Evolutionary conservation across 2,797 vertebrate genomes (phyloP), one percentile per base, ranked within the genome.

Genomic region (Amniataba percoides): DNA sequence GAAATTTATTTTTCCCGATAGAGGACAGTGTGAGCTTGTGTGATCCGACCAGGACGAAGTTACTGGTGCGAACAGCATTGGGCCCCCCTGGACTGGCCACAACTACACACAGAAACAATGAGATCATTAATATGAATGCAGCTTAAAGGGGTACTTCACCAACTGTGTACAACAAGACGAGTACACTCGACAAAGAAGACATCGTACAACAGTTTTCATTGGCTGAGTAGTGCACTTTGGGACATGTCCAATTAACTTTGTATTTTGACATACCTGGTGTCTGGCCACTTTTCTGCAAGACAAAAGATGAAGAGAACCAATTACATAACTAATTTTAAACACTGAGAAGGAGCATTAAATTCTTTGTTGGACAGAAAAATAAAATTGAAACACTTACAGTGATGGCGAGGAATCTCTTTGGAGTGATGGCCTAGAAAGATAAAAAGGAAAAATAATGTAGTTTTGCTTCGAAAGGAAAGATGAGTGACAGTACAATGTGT

Each of bases 351-450:
- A n/a, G n/a, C n/a, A n/a, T n/a, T n/a, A 27, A 45, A 71, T 23
- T 61, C 15, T 19, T 23, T 58, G n/a, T 7, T 40, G 8, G 2
- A 0, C 18, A 31, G 19, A 12, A 16, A 34, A 48, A 46, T 0
- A 1, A 0, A n/a, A 1, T 14, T 14, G 0, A 61, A 68, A 34
- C 53, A 94, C 97, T 97, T 93, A 99, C 97, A 5, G 96, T 96
- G 80, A 98, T 97, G 64, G 97, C 95, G 14, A 99, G 94, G 77
- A 99, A 96, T 92, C 97, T 96, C 90, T 99, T 99, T 74, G 98
- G 98, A 89, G 97, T 99, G 81, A 99, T 97, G 66, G 96, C 96
- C 98, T 99, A 71, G 48, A 81, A 82, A 74, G 61, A 74, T 1
- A 52, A 51, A 27, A 76, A 57, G 77, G 57, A 25, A 49, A 62